These are phyloP conservation scores for Pandemis corylana DNA, from an alignment of 2,888 invertebrate species.

Conservation along the genomic window DNA sequence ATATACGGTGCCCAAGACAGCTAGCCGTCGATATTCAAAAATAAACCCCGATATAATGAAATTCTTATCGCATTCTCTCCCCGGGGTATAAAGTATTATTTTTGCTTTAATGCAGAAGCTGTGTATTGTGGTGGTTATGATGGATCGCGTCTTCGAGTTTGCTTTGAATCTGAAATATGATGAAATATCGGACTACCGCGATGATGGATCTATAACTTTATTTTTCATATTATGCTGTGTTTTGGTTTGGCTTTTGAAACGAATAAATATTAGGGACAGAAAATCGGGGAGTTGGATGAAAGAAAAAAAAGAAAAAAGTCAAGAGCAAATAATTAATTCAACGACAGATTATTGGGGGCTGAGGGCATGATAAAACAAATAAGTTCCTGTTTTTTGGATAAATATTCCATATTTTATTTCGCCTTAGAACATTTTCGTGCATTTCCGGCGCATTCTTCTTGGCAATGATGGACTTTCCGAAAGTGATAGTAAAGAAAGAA, in stretches of 20 bases:
- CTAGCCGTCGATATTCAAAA: constrained; percentile 44
- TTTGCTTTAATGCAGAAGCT: constrained; percentile 45
- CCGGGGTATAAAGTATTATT: constrained; percentile 62
- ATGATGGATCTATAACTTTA: constrained; percentile 35
- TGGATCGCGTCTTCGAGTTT: constrained; percentile 39
- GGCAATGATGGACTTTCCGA: too few species aligned
- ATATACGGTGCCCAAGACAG: too few species aligned
- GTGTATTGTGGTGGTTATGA: constrained; percentile 38
- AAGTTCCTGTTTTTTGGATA: not conserved
- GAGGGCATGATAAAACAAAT: constrained; percentile 22
- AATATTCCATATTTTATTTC: too few species aligned
- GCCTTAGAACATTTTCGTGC: too few species aligned
- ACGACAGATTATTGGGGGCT: constrained; percentile 35
- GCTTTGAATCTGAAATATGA: constrained; percentile 39
- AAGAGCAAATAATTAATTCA: constrained; percentile 39
- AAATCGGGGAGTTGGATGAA: too few species aligned
- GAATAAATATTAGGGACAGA: not conserved
- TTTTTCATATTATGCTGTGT: constrained; percentile 14
- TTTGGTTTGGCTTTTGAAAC: constrained; percentile 10
- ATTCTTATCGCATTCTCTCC: constrained; percentile 58
- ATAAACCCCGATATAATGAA: constrained; percentile 55
- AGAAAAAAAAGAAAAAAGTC: too few species aligned
- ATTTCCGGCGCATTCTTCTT: too few species aligned
- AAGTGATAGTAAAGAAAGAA: too few species aligned
- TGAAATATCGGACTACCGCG: constrained; percentile 32